Conservation (phyloP, 2,888 invertebrate genomes). For the Cyaniris semiargus region DNA sequence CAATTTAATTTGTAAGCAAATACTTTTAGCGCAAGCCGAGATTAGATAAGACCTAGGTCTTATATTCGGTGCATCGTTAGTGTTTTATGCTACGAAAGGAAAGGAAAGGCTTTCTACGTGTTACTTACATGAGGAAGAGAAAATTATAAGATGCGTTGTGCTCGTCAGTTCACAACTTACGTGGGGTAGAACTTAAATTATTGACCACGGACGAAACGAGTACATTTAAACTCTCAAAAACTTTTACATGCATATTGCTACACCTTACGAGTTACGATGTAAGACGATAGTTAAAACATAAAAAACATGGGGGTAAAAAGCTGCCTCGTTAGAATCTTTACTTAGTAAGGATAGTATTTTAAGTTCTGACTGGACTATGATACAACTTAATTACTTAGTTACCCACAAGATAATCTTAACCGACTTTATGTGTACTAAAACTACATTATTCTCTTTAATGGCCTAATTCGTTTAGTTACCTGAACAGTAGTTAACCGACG, state of each 20-base stretch:
- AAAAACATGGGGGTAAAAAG: too few species aligned
- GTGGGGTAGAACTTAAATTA: too few species aligned
- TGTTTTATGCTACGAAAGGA: not conserved
- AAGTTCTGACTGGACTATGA: not conserved
- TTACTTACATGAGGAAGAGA: not conserved
- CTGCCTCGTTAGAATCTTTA: too few species aligned
- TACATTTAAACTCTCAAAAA: too few species aligned
- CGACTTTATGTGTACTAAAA: slow-evolving; percentile 50
- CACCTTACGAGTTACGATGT: too few species aligned
- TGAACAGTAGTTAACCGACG: slow-evolving; percentile 44
- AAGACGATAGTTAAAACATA: too few species aligned
- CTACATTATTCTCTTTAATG: slow-evolving; percentile 64
- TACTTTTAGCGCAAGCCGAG: slow-evolving; percentile 23
- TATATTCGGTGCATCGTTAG: not conserved
- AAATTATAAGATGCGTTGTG: too few species aligned
- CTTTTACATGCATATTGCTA: too few species aligned
- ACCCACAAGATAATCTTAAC: slow-evolving; percentile 51
- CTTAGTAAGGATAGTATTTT: not conserved
- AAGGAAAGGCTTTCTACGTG: not conserved
- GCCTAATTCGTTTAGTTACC: slow-evolving; percentile 62
- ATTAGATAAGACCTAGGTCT: not conserved
- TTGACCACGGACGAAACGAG: too few species aligned
- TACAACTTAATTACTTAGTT: slow-evolving; percentile 6
- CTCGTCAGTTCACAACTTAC: too few species aligned
- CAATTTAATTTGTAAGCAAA: slow-evolving; percentile 29